phyloP scores from a whole-genome alignment of 2,797 vertebrate species.

The Threskiornis aethiopicus region DNA sequence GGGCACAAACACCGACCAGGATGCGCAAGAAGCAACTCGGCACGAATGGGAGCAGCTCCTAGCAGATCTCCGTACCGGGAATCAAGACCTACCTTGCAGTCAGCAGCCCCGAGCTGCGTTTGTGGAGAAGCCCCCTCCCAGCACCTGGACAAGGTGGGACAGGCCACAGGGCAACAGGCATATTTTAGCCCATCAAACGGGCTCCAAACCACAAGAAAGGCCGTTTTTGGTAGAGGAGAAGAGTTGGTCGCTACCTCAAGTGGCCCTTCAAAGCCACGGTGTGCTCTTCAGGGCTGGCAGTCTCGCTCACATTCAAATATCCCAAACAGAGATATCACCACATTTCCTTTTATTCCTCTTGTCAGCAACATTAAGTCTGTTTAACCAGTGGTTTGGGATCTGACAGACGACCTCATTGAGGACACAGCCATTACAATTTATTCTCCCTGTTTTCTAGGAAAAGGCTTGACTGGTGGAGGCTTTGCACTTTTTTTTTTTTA shows the following conservation, averaged over 20 bases:
- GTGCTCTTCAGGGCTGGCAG: fast-evolving
- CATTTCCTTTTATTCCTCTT: neutral
- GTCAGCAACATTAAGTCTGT: neutral
- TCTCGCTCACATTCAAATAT: neutral
- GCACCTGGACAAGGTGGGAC: fast-evolving
- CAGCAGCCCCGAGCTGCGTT: neutral
- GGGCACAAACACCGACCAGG: fast-evolving
- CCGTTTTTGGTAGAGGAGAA: neutral
- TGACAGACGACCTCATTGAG: neutral
- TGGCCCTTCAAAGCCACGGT: neutral
- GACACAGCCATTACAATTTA: neutral
- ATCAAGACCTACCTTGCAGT: neutral
- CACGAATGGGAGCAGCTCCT: neutral
- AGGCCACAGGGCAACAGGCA: neutral
- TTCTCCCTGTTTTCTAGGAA: neutral
- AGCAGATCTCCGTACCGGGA: fast-evolving
- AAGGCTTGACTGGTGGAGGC: neutral
- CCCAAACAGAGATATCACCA: neutral
- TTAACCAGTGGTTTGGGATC: neutral
- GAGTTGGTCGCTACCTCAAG: neutral
- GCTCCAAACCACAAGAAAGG: too few species aligned
- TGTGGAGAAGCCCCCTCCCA: neutral
- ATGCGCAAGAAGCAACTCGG: fast-evolving
- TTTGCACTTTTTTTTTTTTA: neutral
- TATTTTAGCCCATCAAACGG: neutral